phyloP scores from a whole-genome alignment of 1,140 invertebrate species.

The Atopsyche davidsoni region DNA sequence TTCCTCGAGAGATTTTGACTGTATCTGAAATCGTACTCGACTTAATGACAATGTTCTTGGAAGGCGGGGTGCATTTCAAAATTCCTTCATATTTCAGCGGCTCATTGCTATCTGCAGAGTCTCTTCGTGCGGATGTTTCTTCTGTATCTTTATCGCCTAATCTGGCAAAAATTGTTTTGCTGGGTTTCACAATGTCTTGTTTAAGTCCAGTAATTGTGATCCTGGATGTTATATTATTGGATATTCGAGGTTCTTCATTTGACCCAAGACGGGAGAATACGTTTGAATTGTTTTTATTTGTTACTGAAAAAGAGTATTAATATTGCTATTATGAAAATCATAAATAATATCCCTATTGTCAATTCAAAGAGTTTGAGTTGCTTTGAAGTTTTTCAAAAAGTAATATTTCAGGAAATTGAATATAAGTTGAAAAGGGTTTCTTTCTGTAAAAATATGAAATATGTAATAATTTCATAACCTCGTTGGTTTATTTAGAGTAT shows the following conservation, averaged over 20 bases:
- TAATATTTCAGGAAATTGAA: too few species aligned
- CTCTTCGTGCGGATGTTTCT: conserved; percentile 29
- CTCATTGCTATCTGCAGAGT: conserved; percentile 32
- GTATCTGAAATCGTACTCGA: conserved; percentile 36
- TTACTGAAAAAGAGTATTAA: conserved; percentile 10
- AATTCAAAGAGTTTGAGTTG: too few species aligned
- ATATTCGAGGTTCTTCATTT: conserved; percentile 11
- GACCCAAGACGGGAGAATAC: conserved; percentile 23
- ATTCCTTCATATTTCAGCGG: conserved; percentile 46
- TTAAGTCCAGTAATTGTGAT: conserved; percentile 15
- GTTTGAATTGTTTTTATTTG: conserved; percentile 8
- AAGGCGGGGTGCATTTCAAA: conserved; percentile 33
- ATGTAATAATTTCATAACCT: too few species aligned
- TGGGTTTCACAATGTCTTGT: not conserved
- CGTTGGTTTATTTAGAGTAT: too few species aligned
- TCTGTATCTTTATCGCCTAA: conserved; percentile 36
- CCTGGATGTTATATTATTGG: conserved; percentile 4
- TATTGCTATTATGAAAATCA: not conserved
- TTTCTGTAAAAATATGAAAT: too few species aligned
- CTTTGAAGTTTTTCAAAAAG: too few species aligned
- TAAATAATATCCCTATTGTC: too few species aligned
- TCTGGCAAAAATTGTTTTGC: conserved; percentile 38
- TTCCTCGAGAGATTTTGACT: conserved; percentile 36
- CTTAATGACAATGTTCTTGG: conserved; percentile 37
- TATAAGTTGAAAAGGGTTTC: too few species aligned